These are phyloP conservation scores for Drosophila neotestacea DNA, from an alignment of 2,888 invertebrate genomes.

Conservation along the genomic window DNA sequence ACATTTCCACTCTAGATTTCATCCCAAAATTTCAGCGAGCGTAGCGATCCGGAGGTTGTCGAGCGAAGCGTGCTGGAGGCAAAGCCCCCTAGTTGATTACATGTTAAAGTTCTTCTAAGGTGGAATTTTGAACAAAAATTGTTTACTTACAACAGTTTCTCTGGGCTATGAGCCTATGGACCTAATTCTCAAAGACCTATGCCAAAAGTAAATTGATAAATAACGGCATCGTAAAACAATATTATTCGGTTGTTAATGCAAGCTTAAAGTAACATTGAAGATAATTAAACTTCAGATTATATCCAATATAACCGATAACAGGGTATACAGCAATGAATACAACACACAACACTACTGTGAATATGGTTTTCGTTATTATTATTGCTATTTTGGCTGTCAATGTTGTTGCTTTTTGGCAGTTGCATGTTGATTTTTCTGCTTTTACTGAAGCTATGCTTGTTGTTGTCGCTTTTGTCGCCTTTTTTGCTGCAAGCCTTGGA, in stretches of 20 bases:
- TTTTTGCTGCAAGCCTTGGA: slow-evolving; percentile 50
- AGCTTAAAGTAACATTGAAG: background rate
- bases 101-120: no score
- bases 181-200: background rate
- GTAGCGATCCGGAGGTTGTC: no score
- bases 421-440: slow-evolving; percentile 70
- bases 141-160: no score
- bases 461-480: slow-evolving; percentile 30
- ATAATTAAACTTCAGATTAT: background rate
- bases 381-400: slow-evolving; percentile 23
- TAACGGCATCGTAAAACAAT: no score
- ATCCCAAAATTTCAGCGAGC: no score
- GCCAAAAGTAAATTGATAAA: background rate
- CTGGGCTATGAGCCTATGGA: no score
- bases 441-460: slow-evolving; percentile 28
- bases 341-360: slow-evolving; percentile 10
- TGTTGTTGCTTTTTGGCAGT: slow-evolving; percentile 46
- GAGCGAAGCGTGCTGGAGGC: no score
- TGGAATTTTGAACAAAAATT: no score
- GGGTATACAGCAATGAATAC: slow-evolving; percentile 25
- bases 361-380: slow-evolving; percentile 39
- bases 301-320: background rate
- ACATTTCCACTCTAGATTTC: no score
- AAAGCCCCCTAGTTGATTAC: no score
- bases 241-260: no score